Conservation (phyloP, 2,113 vertebrate genomes). For the Rhea pennata region DNA sequence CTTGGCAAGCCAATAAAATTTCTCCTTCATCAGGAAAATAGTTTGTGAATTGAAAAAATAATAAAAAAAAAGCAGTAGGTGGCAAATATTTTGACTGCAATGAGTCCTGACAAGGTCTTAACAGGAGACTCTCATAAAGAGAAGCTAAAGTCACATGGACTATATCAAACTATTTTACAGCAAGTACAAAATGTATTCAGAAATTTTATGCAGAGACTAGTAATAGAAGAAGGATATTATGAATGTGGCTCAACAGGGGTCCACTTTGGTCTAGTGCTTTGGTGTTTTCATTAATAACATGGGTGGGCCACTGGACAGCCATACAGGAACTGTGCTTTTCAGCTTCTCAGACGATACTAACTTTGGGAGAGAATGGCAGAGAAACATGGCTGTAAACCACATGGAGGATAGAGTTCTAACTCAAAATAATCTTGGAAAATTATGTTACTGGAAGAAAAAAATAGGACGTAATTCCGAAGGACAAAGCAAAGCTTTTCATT, state of each 20-base stretch:
- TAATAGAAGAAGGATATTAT: background rate
- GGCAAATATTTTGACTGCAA: background rate
- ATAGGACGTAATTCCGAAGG: background rate
- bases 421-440: background rate
- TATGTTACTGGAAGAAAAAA: background rate
- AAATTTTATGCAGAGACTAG: background rate
- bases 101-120: background rate
- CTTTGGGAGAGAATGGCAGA: background rate
- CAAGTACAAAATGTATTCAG: background rate
- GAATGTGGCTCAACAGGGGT: background rate
- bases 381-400: background rate
- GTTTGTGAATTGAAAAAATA: background rate
- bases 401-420: background rate
- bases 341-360: background rate
- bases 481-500: background rate
- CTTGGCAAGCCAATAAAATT: background rate
- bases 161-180: background rate
- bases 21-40: background rate
- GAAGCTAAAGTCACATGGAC: constrained; percentile 6
- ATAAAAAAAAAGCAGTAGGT: background rate
- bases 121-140: background rate
- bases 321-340: background rate
- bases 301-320: background rate
- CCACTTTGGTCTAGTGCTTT: background rate
- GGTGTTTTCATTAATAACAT: background rate